phyloP scores from a whole-genome alignment of 2,888 invertebrate genomes.

The Onthophagus sagittarius region DNA sequence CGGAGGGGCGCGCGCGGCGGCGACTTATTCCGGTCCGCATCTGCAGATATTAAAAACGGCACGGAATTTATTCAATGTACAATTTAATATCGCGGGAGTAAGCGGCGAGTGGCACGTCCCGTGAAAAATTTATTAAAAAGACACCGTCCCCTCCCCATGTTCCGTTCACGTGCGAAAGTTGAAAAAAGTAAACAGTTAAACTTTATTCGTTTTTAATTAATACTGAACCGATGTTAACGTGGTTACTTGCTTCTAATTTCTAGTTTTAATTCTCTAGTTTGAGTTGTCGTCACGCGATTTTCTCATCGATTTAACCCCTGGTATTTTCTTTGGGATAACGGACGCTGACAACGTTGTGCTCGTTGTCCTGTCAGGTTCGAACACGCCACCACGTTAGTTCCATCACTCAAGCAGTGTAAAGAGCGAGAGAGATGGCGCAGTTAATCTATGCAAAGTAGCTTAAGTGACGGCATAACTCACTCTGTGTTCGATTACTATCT shows the following conservation, averaged over 20 bases:
- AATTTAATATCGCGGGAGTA: conserved; percentile 4
- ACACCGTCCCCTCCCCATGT: not conserved
- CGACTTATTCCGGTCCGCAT: not conserved
- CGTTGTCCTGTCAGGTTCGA: not conserved
- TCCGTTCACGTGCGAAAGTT: not conserved
- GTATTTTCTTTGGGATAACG: not conserved
- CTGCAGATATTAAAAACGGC: conserved; percentile 6
- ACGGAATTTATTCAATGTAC: conserved; percentile 11
- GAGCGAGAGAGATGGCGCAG: not conserved
- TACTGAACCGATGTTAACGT: not conserved
- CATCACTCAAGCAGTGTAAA: not conserved
- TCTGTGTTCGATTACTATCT: not conserved
- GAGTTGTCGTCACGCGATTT: not conserved
- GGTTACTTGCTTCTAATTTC: not conserved
- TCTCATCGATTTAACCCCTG: not conserved
- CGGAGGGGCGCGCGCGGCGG: not conserved
- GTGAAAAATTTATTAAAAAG: conserved; percentile 9
- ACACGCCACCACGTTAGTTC: not conserved
- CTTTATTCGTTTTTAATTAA: not conserved
- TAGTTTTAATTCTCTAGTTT: not conserved
- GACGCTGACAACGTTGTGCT: not conserved
- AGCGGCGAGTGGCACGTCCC: not conserved
- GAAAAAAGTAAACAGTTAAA: not conserved
- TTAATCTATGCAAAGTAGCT: not conserved
- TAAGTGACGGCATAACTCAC: not conserved